Conservation (phyloP, 2,113 vertebrate species). For the Pontoporia blainvillei region DNA sequence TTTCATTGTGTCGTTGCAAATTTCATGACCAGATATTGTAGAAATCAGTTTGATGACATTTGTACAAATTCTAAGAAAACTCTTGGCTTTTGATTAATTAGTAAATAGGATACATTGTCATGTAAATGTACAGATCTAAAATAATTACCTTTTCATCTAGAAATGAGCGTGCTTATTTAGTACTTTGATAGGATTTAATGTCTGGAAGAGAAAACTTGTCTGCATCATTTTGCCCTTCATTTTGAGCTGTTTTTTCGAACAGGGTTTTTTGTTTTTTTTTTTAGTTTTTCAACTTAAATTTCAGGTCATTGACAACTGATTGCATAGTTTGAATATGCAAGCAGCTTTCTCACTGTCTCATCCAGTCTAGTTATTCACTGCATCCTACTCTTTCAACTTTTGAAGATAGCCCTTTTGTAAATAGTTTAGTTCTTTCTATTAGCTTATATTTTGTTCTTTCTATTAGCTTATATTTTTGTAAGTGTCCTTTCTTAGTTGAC, state of each 20-base stretch:
- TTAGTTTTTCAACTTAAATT: neutral
- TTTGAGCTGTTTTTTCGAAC: neutral
- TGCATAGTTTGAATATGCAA: slow-evolving; percentile 17
- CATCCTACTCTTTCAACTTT: neutral
- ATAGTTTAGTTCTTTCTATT: slow-evolving; percentile 4
- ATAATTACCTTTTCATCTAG: neutral
- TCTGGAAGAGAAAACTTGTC: neutral
- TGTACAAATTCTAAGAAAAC: neutral
- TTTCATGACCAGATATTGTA: neutral
- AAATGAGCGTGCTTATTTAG: neutral
- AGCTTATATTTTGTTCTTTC: neutral
- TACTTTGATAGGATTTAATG: neutral
- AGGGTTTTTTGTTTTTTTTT: neutral
- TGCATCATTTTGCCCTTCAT: neutral
- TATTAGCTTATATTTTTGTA: neutral
- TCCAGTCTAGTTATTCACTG: neutral
- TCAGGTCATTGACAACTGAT: neutral
- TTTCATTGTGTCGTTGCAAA: neutral
- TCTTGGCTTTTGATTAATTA: neutral
- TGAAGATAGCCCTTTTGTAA: slow-evolving; percentile 29
- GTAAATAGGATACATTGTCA: neutral
- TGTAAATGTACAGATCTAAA: neutral
- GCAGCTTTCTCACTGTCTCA: neutral
- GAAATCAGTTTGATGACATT: neutral
- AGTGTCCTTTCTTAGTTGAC: neutral